Evolutionary conservation across 2,113 vertebrate species (phyloP), one percentile per base, ranked within the genome.

Genomic region (Falco punctatus): DNA sequence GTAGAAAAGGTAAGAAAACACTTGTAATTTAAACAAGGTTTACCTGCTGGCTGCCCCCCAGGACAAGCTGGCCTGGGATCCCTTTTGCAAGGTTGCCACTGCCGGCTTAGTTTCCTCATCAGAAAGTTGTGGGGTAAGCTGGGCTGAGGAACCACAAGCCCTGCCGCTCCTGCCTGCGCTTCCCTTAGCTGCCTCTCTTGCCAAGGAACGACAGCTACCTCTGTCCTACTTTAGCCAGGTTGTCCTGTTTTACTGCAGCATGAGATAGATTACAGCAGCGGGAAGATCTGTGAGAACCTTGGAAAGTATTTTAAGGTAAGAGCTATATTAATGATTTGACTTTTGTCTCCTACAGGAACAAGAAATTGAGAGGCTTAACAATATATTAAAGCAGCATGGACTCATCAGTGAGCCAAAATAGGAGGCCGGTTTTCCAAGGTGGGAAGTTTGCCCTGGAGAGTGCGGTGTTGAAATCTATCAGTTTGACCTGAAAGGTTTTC

Each of bases 361-460:
- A 96, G 99, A 99, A 95, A 99, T 99, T 4, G 97, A 98, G 92
- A 98, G 97, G 79, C 98, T 99, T 44, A 98, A 96, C 92, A 97
- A 94, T 13, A 96, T 99, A 5, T 40, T 99, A 84, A 98, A 94
- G 93, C 98, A 99, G 86, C 98, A 99, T 0, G 97, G 97, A 62
- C 98, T 98, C 65, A 35, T 97, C 15, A 70, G 62, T 2, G 94
- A 96, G 32, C 58, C 22, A 21, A 97, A 95, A n/a, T 98, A 98
- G 77, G 66, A 10, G 24, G 7, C 61, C 6, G 2, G 17, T 59
- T 49, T 42, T 48, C 52, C 7, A 9, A 77, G 58, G 59, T 72
- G 86, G 46, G 59, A 94, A 38, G 57, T 70, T 59, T 65, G 85
- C 65, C 22, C 27, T 35, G 88, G 54, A 78, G 33, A 66, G 16